These are phyloP conservation scores for Propithecus deckenii DNA, from an alignment of 2,797 vertebrate species.

Conservation along the genomic window DNA sequence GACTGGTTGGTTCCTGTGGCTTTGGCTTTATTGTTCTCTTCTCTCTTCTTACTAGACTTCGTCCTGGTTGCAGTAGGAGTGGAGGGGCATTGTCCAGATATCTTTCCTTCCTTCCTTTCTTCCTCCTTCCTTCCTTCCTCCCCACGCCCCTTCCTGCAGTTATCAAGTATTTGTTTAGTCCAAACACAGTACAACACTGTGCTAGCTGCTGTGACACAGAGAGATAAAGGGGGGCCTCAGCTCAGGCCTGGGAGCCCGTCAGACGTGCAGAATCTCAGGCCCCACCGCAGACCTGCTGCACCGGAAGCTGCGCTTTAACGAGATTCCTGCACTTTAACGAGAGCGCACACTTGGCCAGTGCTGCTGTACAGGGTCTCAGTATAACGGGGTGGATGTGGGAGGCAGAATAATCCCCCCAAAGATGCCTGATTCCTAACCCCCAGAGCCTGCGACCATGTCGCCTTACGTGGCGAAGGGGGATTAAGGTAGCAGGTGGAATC, in stretches of 20 bases:
- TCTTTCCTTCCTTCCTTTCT: not conserved
- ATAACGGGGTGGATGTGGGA: rapidly evolving
- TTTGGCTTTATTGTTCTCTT: not conserved
- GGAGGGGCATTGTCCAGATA: not conserved
- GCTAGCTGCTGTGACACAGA: not conserved
- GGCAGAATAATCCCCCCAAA: not conserved
- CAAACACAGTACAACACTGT: not conserved
- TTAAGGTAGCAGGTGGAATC: not conserved
- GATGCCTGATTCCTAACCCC: not conserved
- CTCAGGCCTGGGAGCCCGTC: not conserved
- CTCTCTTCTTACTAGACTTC: not conserved
- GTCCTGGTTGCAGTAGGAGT: not conserved
- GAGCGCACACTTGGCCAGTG: too few relatives aligned
- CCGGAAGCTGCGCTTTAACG: not conserved
- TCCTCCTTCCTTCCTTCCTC: not conserved
- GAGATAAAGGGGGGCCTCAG: not conserved
- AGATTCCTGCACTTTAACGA: not conserved
- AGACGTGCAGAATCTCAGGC: not conserved
- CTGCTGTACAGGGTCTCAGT: not conserved
- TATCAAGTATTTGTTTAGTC: not conserved
- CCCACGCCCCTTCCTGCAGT: not conserved
- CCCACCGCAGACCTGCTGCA: not conserved
- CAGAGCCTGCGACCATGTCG: too few relatives aligned
- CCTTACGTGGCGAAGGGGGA: not conserved
- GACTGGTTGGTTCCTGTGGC: not conserved